A percentile compares a stretch with the other conserved stretches of the same genome.
phyloP scores from a whole-genome alignment of 1,140 invertebrate genomes.

The Harlomillsia oculata region DNA sequence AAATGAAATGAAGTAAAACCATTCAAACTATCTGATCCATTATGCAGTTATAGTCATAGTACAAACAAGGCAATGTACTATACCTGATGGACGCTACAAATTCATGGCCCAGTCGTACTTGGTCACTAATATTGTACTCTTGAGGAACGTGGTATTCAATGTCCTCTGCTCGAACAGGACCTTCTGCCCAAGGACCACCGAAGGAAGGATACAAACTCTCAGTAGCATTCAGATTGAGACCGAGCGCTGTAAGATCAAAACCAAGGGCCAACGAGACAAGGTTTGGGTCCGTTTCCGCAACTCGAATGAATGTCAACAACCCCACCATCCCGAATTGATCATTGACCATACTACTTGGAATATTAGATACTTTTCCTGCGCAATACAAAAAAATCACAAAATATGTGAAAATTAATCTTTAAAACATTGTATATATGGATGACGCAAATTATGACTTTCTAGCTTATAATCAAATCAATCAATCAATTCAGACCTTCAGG shows the following conservation, averaged over 20 bases:
- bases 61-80: constrained; percentile 2
- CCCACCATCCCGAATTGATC: constrained; percentile 99
- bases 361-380: constrained; percentile 86
- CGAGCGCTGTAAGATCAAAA: constrained; percentile 91
- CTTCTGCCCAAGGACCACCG: constrained; percentile 95
- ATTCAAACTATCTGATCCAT: neutral
- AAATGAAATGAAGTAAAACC: neutral
- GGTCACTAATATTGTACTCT: constrained; percentile 88
- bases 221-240: constrained; percentile 93
- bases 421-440: neutral
- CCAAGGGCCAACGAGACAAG: constrained; percentile 89
- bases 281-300: constrained; percentile 92
- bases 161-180: constrained; percentile 94
- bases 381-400: constrained; percentile 23
- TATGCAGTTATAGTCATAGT: too few species aligned
- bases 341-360: constrained; percentile 94
- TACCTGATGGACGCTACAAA: constrained; percentile 59
- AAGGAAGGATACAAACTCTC: constrained; percentile 95
- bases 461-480: neutral
- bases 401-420: neutral
- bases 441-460: neutral
- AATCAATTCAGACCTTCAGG: constrained; percentile 64
- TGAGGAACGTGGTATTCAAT: constrained; percentile 97
- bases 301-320: constrained; percentile 90
- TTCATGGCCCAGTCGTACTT: constrained; percentile 42